Evolutionary conservation across 92 coral and sea anemone genomes (phyloP), one percentile per base, ranked within the genome.

Genomic region (Parazoanthus darwini): DNA sequence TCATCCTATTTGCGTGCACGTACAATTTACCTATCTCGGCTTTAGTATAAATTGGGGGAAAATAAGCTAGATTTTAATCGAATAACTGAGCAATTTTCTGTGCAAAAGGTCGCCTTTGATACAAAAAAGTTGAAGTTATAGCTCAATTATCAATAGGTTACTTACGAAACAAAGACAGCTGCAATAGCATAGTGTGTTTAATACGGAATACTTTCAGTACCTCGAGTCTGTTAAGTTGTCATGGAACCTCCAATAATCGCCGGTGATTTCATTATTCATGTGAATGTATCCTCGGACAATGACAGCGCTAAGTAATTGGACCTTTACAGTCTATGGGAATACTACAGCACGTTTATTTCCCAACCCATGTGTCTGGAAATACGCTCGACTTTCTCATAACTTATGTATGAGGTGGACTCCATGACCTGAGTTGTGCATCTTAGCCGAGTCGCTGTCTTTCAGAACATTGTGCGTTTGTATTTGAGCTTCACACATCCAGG

Each of bases 221-320:
- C 46, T 80, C 67, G 85, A 80, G 36, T 44, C 85, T 80, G 66
- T 80, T 29, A 29, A 29, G 33, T 29, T 80, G 85, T 80, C 75
- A 82, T 82, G 86, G 86, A 82, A 51, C 42, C 86, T 20, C 86
- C 4, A 39, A 39, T 82, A 5, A 82, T 82, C 65, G n/a, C 78
- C 23, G 88, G 88, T 85, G 88, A 82, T 22, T 66, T 77, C 66
- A 76, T 26, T 51, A 58, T 75, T 38, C 86, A 59, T 79, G 42
- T 59, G 22, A 43, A 88, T 33, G 20, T 76, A 72, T 82, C 18
- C 26, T 29, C 59, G 81, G 82, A 81, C 72, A 81, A 70, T 29
- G 88, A 81, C 37, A 76, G 81, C 54, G 80, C 50, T 81, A 14
- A 82, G 15, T 88, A 81, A 38, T 82, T 88, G 8, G 82, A 88